Evolutionary conservation across 2,888 invertebrate species (phyloP), one percentile per base, ranked within the genome.

Genomic region (Agonopterix arenella): DNA sequence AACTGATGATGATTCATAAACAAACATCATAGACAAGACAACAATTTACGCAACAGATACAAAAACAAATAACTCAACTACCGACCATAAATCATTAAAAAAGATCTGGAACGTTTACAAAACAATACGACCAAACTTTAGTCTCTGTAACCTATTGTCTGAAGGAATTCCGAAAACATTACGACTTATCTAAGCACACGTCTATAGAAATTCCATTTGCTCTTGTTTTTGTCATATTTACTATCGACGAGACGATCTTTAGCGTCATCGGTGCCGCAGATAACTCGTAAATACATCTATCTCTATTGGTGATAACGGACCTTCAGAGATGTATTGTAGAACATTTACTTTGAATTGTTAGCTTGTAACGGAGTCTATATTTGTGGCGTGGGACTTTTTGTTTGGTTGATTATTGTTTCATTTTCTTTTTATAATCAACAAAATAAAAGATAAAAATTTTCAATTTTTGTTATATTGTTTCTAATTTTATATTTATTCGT

Each of bases 211-310:
- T 66, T 68, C 60, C 60, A 52, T 61, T 62, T 66, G 66, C 73
- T 73, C 75, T 75, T 72, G 66, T 73, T 73, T 75, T 75, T 73
- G 68, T 68, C 62, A 59, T 62, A 59, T 58, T 56, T 55, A 54
- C 64, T 71, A 70, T 72, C 70, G 66, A 53, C 52, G 56, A 54
- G 57, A 60, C 62, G 64, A 70, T 67, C 63, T 60, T 57, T 58
- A 56, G 64, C 66, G 65, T 66, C 59, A 62, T 63, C 55, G 57
- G 57, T 60, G 45, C 47, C 55, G 54, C 56, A 66, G 66, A 65
- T 61, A 64, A 54, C 49, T 56, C 57, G 49, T 65, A 70, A 68
- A 67, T 65, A 68, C 61, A 66, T 68, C 67, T 75, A 66, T 68
- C 67, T 75, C 69, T 64, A 72, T 71, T 68, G 62, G 58, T 58